Evolutionary conservation across 2,113 vertebrate species (phyloP).

Genomic region (Muscicapa adusta): DNA sequence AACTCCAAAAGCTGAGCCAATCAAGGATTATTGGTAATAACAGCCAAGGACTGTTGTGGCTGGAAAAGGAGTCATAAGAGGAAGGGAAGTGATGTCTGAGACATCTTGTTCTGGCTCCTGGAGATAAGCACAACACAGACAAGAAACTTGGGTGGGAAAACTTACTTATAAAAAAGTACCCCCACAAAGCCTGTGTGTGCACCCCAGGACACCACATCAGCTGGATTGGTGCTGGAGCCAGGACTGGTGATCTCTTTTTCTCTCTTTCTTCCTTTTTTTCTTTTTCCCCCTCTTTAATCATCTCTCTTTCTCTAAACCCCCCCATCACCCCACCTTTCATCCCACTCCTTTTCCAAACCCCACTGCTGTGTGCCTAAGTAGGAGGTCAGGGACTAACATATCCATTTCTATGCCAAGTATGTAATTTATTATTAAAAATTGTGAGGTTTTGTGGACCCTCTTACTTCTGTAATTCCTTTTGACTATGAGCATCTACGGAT

Average conservation of each 20-base stretch:
- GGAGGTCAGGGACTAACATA: neutral
- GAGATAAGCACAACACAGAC: neutral
- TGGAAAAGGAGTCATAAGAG: neutral
- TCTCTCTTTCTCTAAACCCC: neutral
- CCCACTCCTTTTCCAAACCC: neutral
- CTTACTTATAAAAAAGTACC: neutral
- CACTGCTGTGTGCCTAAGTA: neutral
- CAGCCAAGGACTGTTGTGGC: neutral
- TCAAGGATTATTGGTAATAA: neutral
- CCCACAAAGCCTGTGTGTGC: neutral
- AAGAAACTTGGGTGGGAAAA: rapidly evolving
- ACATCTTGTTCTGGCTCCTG: neutral
- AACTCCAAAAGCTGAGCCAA: neutral
- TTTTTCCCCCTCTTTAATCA: neutral
- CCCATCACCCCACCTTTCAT: neutral
- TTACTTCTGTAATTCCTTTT: neutral
- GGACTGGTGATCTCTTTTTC: neutral
- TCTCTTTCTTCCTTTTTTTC: neutral
- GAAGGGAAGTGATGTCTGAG: neutral
- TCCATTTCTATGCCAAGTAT: neutral
- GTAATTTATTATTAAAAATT: neutral
- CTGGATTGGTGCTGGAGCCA: rapidly evolving
- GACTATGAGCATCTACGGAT: rapidly evolving
- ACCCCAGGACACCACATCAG: neutral
- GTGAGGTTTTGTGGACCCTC: neutral